phyloP scores from a whole-genome alignment of 1,140 invertebrate species.

The Panagrolaimus sp. region DNA sequence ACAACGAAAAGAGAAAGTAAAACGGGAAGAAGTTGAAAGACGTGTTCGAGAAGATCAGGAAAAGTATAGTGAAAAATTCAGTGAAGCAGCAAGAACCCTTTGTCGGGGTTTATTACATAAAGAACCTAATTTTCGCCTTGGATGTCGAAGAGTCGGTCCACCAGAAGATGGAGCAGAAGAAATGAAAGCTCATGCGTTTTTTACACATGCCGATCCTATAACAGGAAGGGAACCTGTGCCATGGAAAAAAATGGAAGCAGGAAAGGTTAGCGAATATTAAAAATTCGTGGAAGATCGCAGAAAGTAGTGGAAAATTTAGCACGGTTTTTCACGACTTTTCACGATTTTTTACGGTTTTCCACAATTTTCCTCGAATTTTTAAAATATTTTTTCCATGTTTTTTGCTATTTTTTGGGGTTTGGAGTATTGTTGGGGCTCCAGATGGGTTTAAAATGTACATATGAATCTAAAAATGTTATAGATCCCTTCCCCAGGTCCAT shows the following conservation, averaged over 20 bases:
- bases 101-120: slow-evolving; percentile 83
- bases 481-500: too few relatives aligned
- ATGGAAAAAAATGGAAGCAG: slow-evolving; percentile 92
- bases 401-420: too few relatives aligned
- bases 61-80: slow-evolving; percentile 91
- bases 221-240: slow-evolving; percentile 68
- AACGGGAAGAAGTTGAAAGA: slow-evolving; percentile 91
- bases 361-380: too few relatives aligned
- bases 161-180: slow-evolving; percentile 70
- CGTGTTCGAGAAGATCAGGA: slow-evolving; percentile 90
- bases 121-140: slow-evolving; percentile 73
- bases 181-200: slow-evolving; percentile 83
- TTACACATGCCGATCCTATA: slow-evolving; percentile 61
- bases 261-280: slow-evolving; percentile 86
- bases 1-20: slow-evolving; percentile 76
- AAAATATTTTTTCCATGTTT: too few relatives aligned
- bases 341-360: too few relatives aligned
- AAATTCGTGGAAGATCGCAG: too few relatives aligned
- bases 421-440: too few relatives aligned
- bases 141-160: slow-evolving; percentile 71
- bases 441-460: too few relatives aligned
- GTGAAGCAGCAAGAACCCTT: slow-evolving; percentile 81
- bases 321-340: too few relatives aligned
- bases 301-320: too few relatives aligned
- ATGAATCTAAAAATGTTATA: too few relatives aligned